phyloP scores from a whole-genome alignment of 2,888 invertebrate genomes.

The Heteromyza rotundicornis region DNA sequence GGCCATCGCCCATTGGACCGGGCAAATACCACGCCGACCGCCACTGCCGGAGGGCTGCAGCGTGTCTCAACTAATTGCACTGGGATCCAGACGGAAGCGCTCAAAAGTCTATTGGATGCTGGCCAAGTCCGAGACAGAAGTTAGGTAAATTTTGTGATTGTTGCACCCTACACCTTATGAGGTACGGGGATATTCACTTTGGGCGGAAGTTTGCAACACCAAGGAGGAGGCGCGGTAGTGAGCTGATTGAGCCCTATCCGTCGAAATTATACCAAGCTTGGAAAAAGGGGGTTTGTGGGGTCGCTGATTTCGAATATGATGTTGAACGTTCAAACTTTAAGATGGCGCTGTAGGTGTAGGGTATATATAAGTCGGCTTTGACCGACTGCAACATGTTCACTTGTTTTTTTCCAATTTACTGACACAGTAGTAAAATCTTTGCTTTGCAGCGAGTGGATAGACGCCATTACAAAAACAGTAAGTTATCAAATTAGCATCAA shows the following conservation, averaged over 20 bases:
- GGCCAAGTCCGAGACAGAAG: constrained; percentile 77
- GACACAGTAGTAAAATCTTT: constrained; percentile 4
- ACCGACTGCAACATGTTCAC: neutral
- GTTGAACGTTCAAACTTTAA: no score
- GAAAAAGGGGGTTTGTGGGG: no score
- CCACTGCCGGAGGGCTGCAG: constrained; percentile 73
- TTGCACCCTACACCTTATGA: no score
- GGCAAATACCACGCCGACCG: constrained; percentile 77
- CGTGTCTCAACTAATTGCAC: constrained; percentile 77
- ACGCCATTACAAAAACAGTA: constrained; percentile 80
- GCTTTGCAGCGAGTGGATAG: constrained; percentile 75
- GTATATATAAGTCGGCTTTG: no score
- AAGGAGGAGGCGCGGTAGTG: no score
- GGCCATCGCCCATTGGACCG: constrained; percentile 81
- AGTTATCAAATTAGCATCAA: constrained; percentile 57
- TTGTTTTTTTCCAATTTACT: neutral
- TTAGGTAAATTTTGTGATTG: constrained; percentile 81
- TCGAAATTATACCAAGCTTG: neutral
- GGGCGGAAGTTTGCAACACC: no score
- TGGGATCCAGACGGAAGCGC: constrained; percentile 73
- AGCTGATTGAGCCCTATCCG: neutral
- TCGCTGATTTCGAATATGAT: no score
- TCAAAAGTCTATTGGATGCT: constrained; percentile 83
- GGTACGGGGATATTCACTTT: no score
- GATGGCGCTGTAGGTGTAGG: no score